These are phyloP conservation scores for Pemphredon lugubris DNA, from an alignment of 2,888 invertebrate species.

Conservation along the genomic window DNA sequence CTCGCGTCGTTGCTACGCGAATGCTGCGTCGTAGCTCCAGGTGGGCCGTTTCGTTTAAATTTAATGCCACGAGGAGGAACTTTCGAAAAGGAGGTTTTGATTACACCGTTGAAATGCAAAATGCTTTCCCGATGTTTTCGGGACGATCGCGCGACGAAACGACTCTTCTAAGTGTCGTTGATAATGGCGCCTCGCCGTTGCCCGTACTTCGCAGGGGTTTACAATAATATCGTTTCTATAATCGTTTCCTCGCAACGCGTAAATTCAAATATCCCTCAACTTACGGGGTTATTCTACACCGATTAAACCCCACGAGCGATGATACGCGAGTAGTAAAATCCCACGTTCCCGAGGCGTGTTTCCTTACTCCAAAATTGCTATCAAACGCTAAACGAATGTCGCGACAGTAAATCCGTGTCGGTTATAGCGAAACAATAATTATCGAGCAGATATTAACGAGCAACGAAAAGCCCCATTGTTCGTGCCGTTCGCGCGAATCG, in stretches of 20 bases:
- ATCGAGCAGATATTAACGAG: too few relatives aligned
- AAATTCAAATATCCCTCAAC: too few relatives aligned
- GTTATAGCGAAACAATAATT: not conserved
- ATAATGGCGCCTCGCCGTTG: not conserved
- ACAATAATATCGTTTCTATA: too few relatives aligned
- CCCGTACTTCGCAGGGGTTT: too few relatives aligned
- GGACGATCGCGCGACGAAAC: not conserved
- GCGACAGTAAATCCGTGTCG: not conserved
- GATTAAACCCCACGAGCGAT: too few relatives aligned
- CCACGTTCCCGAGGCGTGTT: too few relatives aligned
- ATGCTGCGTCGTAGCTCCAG: conserved; percentile 24
- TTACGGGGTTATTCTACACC: too few relatives aligned
- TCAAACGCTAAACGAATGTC: too few relatives aligned
- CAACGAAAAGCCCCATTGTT: not conserved
- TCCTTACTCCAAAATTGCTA: too few relatives aligned
- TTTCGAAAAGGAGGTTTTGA: conserved; percentile 34
- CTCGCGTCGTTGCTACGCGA: conserved; percentile 25
- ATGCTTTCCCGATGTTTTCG: not conserved
- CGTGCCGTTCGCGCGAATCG: not conserved
- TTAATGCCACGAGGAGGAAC: conserved; percentile 34
- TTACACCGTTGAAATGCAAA: conserved; percentile 11
- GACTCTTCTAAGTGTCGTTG: not conserved
- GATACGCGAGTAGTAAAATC: too few relatives aligned
- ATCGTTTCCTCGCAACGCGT: too few relatives aligned
- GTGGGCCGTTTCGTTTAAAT: conserved; percentile 21